Evolutionary conservation across 2,113 vertebrate genomes (phyloP).

Genomic region (Rhodinocichla rosea): DNA sequence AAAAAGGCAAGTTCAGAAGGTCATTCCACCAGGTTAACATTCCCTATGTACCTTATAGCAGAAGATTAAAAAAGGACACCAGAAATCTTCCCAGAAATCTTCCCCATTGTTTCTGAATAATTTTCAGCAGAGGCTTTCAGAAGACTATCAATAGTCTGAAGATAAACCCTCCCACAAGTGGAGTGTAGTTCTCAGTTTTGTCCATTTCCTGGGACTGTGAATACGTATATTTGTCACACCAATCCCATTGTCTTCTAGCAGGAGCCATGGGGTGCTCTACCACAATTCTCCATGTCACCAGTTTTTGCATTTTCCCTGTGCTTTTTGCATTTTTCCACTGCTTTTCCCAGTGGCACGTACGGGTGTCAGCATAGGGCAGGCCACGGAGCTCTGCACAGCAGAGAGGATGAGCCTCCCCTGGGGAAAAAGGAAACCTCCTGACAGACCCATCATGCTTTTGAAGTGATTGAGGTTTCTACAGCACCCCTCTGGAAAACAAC

Average conservation of each 20-base stretch:
- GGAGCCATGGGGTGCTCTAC: background rate
- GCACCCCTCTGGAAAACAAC: background rate
- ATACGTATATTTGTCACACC: background rate
- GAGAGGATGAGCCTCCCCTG: rapidly evolving
- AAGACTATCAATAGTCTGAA: background rate
- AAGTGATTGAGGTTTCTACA: background rate
- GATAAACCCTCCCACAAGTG: rapidly evolving
- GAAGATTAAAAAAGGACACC: background rate
- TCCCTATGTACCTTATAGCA: background rate
- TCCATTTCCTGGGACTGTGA: background rate
- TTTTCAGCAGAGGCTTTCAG: background rate
- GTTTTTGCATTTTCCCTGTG: background rate
- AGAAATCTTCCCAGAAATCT: background rate
- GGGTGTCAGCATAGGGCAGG: background rate
- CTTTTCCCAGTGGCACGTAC: background rate
- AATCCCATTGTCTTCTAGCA: background rate
- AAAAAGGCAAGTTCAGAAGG: background rate
- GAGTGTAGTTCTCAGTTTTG: background rate
- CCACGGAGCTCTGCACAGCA: rapidly evolving
- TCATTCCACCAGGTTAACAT: background rate
- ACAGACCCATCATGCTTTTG: background rate
- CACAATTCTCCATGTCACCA: rapidly evolving
- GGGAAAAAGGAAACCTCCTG: background rate
- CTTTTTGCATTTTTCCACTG: background rate
- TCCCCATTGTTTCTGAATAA: background rate